Conservation (phyloP, 37 sponge, comb jelly and placozoan species). For the Aphrocallistes beatrix region DNA sequence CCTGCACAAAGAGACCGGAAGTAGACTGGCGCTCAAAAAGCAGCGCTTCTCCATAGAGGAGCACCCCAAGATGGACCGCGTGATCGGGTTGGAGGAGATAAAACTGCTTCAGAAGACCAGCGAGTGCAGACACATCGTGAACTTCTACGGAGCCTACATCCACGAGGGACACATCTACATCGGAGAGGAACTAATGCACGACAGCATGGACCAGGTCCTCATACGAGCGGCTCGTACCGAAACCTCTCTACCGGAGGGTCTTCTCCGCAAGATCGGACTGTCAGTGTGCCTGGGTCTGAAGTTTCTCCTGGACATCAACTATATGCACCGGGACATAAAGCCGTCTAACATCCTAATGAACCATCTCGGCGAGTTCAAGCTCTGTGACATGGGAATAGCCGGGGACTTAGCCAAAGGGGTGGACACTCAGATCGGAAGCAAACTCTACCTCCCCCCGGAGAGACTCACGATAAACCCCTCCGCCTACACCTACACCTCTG, state of each 20-base stretch:
- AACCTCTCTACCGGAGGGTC: background rate
- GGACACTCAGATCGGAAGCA: background rate
- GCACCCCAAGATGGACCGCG: background rate
- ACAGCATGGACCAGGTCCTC: conserved; percentile 69
- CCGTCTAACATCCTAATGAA: conserved; percentile 83
- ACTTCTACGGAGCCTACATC: conserved; percentile 80
- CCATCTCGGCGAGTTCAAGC: conserved; percentile 60
- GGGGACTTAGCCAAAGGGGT: conserved; percentile 47
- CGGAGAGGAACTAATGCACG: conserved; percentile 87
- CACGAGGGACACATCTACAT: conserved; percentile 96
- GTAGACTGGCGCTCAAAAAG: conserved; percentile 74
- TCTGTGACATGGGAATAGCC: conserved; percentile 93
- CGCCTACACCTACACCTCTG: background rate
- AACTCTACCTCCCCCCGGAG: background rate
- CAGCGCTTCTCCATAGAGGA: background rate
- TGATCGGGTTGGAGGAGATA: conserved; percentile 32
- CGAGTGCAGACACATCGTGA: conserved; percentile 69
- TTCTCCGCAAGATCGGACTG: background rate
- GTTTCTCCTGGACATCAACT: background rate
- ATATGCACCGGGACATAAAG: conserved; percentile 65
- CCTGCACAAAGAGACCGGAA: conserved; percentile 31
- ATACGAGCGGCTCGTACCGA: conserved; percentile 35
- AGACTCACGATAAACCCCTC: background rate
- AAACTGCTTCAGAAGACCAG: conserved; percentile 52
- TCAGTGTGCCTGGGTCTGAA: background rate